phyloP scores from a whole-genome alignment of 2,888 invertebrate species.

The Sylvicola cinctus region DNA sequence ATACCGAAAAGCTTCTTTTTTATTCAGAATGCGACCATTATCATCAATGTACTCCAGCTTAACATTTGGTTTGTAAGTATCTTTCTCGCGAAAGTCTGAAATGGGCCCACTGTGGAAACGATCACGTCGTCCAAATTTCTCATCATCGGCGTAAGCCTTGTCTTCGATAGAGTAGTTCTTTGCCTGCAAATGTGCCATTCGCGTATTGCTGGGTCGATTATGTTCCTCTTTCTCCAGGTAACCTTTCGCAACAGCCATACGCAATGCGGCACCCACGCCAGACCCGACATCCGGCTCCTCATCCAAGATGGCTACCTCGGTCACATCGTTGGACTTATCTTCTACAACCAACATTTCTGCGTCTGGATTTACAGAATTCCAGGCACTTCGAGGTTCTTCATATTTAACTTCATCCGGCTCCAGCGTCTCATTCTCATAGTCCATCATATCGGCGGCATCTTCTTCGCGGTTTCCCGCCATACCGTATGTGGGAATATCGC shows the following conservation, averaged over 20 bases:
- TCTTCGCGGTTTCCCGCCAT: constrained; percentile 77
- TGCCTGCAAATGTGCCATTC: constrained; percentile 54
- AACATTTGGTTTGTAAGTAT: constrained; percentile 76
- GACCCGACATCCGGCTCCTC: constrained; percentile 81
- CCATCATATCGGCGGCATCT: constrained; percentile 41
- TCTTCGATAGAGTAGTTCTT: constrained; percentile 65
- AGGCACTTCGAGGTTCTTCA: constrained; percentile 37
- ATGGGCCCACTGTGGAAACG: constrained; percentile 61
- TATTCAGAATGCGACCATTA: constrained; percentile 74
- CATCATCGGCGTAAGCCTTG: constrained; percentile 59
- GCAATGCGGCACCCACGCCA: constrained; percentile 83
- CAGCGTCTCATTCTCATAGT: constrained; percentile 20
- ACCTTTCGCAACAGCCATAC: constrained; percentile 82
- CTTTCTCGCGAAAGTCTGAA: constrained; percentile 81
- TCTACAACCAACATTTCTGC: constrained; percentile 29
- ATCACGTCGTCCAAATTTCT: constrained; percentile 51
- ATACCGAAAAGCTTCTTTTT: constrained; percentile 93
- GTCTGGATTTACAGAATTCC: constrained; percentile 61
- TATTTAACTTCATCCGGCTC: constrained; percentile 23
- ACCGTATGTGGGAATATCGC: constrained; percentile 89
- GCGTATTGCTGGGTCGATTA: constrained; percentile 48
- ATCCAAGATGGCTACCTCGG: constrained; percentile 37
- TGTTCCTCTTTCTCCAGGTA: constrained; percentile 68
- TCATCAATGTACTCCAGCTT: constrained; percentile 96
- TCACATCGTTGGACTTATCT: constrained; percentile 21